These are phyloP conservation scores for Plecotus auritus DNA, from an alignment of 2,113 vertebrate species.

Conservation along the genomic window DNA sequence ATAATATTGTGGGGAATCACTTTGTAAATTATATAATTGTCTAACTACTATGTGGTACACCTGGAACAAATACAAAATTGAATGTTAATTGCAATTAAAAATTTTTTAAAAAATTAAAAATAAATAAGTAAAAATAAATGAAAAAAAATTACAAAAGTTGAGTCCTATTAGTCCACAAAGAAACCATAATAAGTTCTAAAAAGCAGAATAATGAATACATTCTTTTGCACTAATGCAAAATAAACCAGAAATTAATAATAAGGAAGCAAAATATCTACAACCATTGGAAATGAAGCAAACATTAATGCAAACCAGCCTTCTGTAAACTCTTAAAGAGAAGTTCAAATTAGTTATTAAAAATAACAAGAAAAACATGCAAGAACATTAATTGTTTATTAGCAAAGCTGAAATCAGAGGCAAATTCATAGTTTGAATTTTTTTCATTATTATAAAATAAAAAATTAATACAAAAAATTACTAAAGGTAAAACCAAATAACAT, in stretches of 20 bases:
- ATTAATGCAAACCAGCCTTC: neutral
- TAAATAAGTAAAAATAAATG: neutral
- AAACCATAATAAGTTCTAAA: neutral
- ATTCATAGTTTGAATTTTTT: slow-evolving; percentile 14
- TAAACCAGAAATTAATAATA: neutral
- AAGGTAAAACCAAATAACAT: neutral
- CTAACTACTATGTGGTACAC: neutral
- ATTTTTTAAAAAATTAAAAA: neutral
- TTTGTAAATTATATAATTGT: neutral
- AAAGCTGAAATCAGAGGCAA: neutral
- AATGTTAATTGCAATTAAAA: neutral
- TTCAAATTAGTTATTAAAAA: neutral
- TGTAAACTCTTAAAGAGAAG: neutral
- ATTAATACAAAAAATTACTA: neutral
- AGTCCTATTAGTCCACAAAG: neutral
- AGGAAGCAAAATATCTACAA: neutral
- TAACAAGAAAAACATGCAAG: neutral
- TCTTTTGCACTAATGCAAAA: neutral
- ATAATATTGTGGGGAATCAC: neutral
- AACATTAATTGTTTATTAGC: neutral
- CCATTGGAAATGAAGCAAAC: neutral
- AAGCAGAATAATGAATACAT: neutral
- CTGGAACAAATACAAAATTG: neutral
- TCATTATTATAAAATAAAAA: neutral
- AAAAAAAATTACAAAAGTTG: neutral